phyloP scores from a whole-genome alignment of 2,797 vertebrate genomes.

The Natrix natrix region DNA sequence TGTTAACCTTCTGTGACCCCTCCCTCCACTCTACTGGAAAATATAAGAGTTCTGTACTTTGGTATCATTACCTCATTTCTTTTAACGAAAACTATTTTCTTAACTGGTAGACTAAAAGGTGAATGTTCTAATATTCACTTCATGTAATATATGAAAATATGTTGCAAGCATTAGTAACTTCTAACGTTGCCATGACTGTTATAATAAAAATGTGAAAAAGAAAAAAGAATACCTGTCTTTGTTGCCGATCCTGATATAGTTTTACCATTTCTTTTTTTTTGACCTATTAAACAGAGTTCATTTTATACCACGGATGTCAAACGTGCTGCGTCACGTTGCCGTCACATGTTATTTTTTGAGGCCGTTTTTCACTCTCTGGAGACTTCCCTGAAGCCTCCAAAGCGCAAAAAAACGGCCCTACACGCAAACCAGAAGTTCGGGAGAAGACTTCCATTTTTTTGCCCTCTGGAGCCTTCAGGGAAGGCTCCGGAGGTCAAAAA shows the following conservation, averaged over 20 bases:
- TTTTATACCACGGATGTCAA: neutral
- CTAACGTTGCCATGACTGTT: neutral
- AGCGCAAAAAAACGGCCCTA: no score
- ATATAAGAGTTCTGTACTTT: constrained; percentile 3
- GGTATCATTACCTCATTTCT: constrained; percentile 18
- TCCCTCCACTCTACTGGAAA: no score
- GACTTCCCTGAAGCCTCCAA: no score
- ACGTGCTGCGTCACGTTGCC: no score
- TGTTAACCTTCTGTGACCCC: no score
- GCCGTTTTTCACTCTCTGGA: no score
- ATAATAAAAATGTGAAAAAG: neutral
- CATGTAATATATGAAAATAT: neutral
- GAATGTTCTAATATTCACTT: constrained; percentile 6
- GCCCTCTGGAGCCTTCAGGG: no score
- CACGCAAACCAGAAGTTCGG: no score
- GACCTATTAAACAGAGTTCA: neutral
- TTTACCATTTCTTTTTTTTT: neutral
- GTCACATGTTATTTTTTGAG: no score
- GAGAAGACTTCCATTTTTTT: no score
- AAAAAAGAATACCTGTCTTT: neutral
- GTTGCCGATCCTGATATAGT: neutral
- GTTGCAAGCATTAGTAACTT: constrained; percentile 29
- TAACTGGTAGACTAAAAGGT: constrained; percentile 17
- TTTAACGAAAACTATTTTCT: constrained; percentile 33
- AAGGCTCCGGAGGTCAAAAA: no score